Base-by-base conservation (phyloP, 2,888 invertebrate species). In the Branchellion lobata region DNA sequence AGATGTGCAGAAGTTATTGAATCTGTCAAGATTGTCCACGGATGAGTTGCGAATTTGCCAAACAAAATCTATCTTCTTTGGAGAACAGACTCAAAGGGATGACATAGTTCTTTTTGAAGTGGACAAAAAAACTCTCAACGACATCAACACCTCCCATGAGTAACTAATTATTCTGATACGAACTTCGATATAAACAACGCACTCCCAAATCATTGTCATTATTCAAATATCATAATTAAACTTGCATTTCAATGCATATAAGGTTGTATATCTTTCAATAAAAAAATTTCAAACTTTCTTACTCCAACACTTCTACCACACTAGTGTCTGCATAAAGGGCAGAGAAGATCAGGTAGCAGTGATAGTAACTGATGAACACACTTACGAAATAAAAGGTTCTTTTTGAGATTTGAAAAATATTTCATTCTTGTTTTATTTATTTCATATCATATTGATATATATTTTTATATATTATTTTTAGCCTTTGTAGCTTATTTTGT, bases 21-120 rank as follows among this genome's bases (percentile, higher is more conserved):
- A 33, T 29, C n/a, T 77, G 34, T 53, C 77, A 14, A 77, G 65
- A 65, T 14, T 77, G 18, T 29, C 53, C 33, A 29, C 33, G 21
- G 57, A 57, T 31, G 27, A 57, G 2, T 14, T 77, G 14, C 24
- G 33, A 8, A n/a, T 27, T 1, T 14, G 24, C 3, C 14, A 34
- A 21, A 24, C 33, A n/a, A 31, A 77, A 33, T 57, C 61, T 34
- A 57, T 77, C n/a, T 61, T 31, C 33, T 61, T 61, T 34, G 61
- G 65, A 14, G 57, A n/a, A 14, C 33, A 57, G 18, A 27, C 53
- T 18, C 34, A 29, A 21, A 24, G 34, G 21, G 77, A 77, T 18
- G 65, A 77, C 31, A 40, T 77, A 31, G 31, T 36, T 3, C 53
- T 77, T 0, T 77, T 77, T 65, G 77, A 77, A 24, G n/a, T 77